A percentile compares a stretch with the other conserved stretches of the same genome.
These are phyloP conservation scores for Euura saliciscinereae DNA, from an alignment of 1,140 invertebrate species.

Conservation along the genomic window DNA sequence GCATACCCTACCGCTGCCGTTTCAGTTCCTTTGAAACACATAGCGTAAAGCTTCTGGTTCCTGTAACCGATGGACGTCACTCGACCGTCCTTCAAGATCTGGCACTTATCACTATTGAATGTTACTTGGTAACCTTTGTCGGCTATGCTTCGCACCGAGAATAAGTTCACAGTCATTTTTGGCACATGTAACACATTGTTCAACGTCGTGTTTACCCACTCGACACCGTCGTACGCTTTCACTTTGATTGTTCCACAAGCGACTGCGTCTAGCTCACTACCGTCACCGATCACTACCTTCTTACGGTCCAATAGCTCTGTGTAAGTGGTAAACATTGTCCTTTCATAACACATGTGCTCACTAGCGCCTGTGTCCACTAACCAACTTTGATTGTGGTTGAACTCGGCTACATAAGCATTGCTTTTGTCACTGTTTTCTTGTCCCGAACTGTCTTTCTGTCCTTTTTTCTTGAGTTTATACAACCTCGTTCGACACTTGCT, in stretches of 20 bases:
- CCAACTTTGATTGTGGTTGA: constrained; percentile 13
- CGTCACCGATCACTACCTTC: constrained; percentile 26
- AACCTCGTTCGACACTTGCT: no score
- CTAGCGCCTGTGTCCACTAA: constrained; percentile 28
- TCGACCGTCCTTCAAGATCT: no score
- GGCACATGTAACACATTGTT: constrained; percentile 48
- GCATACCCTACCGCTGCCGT: no score
- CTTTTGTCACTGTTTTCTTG: no score
- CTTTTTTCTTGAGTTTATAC: no score
- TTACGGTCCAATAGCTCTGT: constrained; percentile 15
- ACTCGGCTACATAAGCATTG: no score
- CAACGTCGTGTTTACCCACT: constrained; percentile 27
- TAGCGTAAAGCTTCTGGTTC: constrained; percentile 14
- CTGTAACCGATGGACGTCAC: constrained; percentile 11
- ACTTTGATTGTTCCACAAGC: constrained; percentile 28
- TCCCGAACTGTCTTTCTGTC: no score
- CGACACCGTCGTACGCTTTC: constrained; percentile 19
- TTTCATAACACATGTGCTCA: constrained; percentile 27
- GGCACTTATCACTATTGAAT: background rate
- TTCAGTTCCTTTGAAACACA: constrained; percentile 7
- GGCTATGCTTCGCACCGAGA: constrained; percentile 15
- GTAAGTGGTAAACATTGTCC: constrained; percentile 19
- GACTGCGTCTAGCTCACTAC: constrained; percentile 23
- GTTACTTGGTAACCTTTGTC: constrained; percentile 18
- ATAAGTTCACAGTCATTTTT: constrained; percentile 26